Conservation (phyloP, 2,113 vertebrate species). For the crab-eating macaque (Macaca fascicularis) region T2T-MFA8v1.1 NC_088393.1:3210501-3211000, state of each 20-base stretch:
- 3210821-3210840: background rate
- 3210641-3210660: fast-evolving
- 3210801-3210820: fast-evolving
- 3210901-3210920: background rate
- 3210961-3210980: background rate
- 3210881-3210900: background rate
- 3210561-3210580: too few species aligned
- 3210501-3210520: too few species aligned
- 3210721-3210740: background rate
- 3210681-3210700: background rate
- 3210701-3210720: background rate
- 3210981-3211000: background rate
- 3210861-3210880: background rate
- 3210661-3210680: background rate
- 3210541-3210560: too few species aligned
- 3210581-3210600: too few species aligned
- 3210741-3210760: too few species aligned
- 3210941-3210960: background rate
- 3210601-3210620: too few species aligned
- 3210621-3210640: too few species aligned
- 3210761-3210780: too few species aligned
- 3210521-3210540: fast-evolving
- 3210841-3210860: background rate
- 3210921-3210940: background rate
- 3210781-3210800: background rate